A percentile compares a stretch with the other conserved stretches of the same genome.
These are phyloP conservation scores for Microtus richardsoni DNA, from an alignment of 2,113 vertebrate genomes.

Conservation along the genomic window DNA sequence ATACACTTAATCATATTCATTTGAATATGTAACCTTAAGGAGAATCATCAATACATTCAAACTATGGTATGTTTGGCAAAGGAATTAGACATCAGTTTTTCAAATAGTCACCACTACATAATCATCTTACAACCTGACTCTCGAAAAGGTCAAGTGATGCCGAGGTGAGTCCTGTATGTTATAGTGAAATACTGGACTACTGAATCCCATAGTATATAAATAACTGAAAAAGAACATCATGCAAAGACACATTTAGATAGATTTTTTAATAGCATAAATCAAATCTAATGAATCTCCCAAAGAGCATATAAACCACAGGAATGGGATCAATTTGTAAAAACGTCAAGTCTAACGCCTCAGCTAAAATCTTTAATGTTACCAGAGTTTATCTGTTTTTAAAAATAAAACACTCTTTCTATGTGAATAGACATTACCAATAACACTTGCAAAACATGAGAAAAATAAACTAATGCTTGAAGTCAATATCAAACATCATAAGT, in stretches of 20 bases:
- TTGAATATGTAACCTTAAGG: conserved; percentile 1
- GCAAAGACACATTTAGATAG: background rate
- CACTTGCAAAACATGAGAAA: background rate
- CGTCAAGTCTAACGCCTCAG: background rate
- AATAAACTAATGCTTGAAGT: background rate
- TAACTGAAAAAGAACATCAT: background rate
- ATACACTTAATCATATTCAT: background rate
- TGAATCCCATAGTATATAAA: too few species aligned
- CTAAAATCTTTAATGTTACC: background rate
- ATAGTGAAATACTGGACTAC: background rate
- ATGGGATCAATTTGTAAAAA: background rate
- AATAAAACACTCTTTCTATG: background rate
- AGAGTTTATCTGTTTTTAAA: background rate
- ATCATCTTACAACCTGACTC: background rate
- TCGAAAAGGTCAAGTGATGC: background rate
- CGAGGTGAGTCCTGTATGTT: background rate
- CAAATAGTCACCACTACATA: background rate
- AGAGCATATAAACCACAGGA: background rate
- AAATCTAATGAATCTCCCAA: background rate
- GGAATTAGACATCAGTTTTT: background rate
- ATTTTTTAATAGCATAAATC: background rate
- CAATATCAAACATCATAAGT: background rate
- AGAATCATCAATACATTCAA: conserved; percentile 36
- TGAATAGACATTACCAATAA: background rate
- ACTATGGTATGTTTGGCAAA: background rate